A percentile compares a stretch with the other conserved stretches of the same genome.
phyloP scores from a whole-genome alignment of 1,140 invertebrate species.

The Colletes gigas region DNA sequence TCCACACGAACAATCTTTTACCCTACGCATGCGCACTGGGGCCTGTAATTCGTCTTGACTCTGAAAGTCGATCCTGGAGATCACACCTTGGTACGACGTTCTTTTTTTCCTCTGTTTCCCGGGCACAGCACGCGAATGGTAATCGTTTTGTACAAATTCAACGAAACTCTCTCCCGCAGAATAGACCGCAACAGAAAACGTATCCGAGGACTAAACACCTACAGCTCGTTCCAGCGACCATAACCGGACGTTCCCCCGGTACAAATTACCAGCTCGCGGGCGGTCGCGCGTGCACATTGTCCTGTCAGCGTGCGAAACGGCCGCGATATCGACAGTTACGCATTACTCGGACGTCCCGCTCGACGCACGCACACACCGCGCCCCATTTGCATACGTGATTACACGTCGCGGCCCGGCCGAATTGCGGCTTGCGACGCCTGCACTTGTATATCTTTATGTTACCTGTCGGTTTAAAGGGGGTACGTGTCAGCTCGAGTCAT shows the following conservation, averaged over 20 bases:
- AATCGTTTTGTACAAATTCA: not conserved
- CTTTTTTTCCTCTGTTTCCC: no score
- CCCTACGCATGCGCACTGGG: no score
- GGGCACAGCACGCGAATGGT: no score
- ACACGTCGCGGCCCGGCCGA: slow-evolving; percentile 55
- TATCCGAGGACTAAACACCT: not conserved
- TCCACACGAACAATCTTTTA: no score
- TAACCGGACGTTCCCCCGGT: slow-evolving; percentile 36
- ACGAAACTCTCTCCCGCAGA: not conserved
- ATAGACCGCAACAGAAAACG: not conserved
- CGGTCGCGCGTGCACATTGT: slow-evolving; percentile 52
- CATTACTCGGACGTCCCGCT: slow-evolving; percentile 51
- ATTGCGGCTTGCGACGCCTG: slow-evolving; percentile 53
- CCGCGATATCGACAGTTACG: slow-evolving; percentile 64
- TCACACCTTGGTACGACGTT: no score
- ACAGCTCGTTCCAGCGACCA: slow-evolving; percentile 6
- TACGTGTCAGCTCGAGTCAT: slow-evolving; percentile 42
- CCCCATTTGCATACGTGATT: slow-evolving; percentile 63
- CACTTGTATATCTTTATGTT: slow-evolving; percentile 64
- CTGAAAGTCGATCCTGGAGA: no score
- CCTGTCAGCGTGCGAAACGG: slow-evolving; percentile 56
- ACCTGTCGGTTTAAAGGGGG: slow-evolving; percentile 47
- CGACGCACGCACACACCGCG: slow-evolving; percentile 40
- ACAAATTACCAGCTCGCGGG: slow-evolving; percentile 48
- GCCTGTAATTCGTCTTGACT: no score